Evolutionary conservation across 2,113 vertebrate genomes (phyloP), one percentile per base, ranked within the genome.

Genomic region (Thinocorus orbignyianus): DNA sequence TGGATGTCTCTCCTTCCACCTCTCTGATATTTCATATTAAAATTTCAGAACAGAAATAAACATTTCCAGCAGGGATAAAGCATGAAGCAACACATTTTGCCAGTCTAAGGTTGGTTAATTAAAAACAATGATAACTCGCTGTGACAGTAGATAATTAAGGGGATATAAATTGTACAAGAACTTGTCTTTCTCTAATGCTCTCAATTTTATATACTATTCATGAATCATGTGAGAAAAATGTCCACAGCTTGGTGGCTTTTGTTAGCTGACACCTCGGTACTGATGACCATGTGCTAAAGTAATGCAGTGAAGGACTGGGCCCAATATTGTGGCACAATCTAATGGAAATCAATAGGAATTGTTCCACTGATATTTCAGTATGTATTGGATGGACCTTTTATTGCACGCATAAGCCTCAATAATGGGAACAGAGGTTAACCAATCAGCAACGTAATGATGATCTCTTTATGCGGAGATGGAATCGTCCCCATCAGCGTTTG

Each of bases 141-240:
- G 68, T 66, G 93, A 88, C 58, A 88, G 61, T 72, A 81, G 80
- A 86, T 76, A 95, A 95, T 93, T 91, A 89, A 84, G 81, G 52
- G 7, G 13, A 13, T 76, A 71, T 54, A 76, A 79, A 54, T 57
- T 71, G 30, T 80, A 22, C 33, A 83, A 90, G 72, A 78, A 48
- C 25, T 44, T 78, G 51, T 10, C 39, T 83, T 93, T 69, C 37
- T 80, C 41, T 72, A 79, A 74, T 57, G 42, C 10, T 66, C 16
- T 65, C 19, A 14, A 17, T 88, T 90, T 58, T 60, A 73, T 66
- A 42, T 33, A 92, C 44, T 65, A 48, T 57, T 86, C 7, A 41
- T 8, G 35, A 92, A 3, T 49, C 31, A 31, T 19, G 28, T 22
- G 44, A 92, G 64, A 72, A 92, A 88, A 88, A 52, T 0, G 0